phyloP scores from a whole-genome alignment of 1,140 invertebrate genomes.

The Polypedilum vanderplanki region DNA sequence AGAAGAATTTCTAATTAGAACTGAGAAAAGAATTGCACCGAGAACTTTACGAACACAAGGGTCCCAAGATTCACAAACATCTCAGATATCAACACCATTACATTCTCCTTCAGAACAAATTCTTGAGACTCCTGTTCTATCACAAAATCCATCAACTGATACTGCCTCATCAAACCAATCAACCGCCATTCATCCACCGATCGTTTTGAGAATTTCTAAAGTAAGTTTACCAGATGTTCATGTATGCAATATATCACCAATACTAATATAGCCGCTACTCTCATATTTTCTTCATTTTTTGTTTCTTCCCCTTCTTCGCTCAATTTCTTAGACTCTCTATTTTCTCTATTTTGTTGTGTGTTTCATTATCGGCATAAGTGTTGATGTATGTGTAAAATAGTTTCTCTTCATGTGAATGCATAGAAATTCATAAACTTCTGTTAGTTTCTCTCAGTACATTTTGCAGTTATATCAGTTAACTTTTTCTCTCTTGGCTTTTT shows the following conservation, averaged over 20 bases:
- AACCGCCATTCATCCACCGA: conserved; percentile 46
- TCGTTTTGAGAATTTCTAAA: conserved; percentile 55
- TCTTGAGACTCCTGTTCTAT: conserved; percentile 10
- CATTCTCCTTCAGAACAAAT: no score
- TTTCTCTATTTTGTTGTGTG: background rate
- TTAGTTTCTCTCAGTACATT: no score
- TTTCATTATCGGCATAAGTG: no score
- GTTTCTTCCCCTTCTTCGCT: background rate
- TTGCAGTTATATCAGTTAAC: no score
- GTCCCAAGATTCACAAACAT: background rate
- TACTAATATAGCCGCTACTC: background rate
- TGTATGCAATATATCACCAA: background rate
- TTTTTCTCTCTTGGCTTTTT: no score
- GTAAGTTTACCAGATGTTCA: conserved; percentile 34
- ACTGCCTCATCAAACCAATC: conserved; percentile 40
- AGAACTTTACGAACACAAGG: conserved; percentile 33
- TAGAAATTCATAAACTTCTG: no score
- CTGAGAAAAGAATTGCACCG: conserved; percentile 34
- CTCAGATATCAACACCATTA: no score
- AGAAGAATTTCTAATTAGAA: conserved; percentile 30
- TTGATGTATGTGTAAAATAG: no score
- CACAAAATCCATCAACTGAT: conserved; percentile 34
- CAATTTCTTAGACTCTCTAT: background rate
- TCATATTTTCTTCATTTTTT: background rate
- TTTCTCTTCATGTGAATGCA: conserved; percentile 8